These are phyloP conservation scores for Chelonus formosanus DNA, from an alignment of 2,888 invertebrate genomes.

Conservation along the genomic window DNA sequence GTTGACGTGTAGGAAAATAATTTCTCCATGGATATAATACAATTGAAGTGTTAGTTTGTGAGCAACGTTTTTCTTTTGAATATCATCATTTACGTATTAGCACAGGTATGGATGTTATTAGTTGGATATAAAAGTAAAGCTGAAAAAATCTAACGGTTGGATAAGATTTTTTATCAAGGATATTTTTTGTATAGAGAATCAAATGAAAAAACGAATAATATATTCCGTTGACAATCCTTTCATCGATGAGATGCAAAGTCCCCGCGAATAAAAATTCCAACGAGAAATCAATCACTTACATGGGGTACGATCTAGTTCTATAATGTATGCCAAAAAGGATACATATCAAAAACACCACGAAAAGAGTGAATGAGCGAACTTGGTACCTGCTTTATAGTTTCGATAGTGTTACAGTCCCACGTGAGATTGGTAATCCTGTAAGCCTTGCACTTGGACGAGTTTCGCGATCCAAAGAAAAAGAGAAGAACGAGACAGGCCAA, in stretches of 20 bases:
- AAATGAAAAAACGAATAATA: no score
- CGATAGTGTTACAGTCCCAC: conserved; percentile 44
- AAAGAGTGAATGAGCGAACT: conserved; percentile 9
- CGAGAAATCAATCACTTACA: conserved; percentile 31
- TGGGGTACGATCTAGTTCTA: conserved; percentile 9
- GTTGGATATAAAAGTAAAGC: no score
- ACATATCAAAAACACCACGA: conserved; percentile 28
- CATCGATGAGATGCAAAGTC: conserved; percentile 47
- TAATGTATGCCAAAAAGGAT: conserved; percentile 34
- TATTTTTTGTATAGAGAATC: no score
- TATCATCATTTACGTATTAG: no score
- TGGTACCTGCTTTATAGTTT: conserved; percentile 28
- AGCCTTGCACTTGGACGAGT: conserved; percentile 39
- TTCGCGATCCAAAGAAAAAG: conserved; percentile 35
- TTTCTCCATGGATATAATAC: no score
- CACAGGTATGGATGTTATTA: no score
- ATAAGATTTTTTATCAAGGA: no score
- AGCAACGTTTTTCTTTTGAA: no score
- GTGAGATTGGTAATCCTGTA: conserved; percentile 55
- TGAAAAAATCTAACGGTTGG: no score
- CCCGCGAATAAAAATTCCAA: conserved; percentile 39
- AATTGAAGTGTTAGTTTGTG: no score
- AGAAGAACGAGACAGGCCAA: conserved; percentile 43
- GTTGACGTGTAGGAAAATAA: no score
- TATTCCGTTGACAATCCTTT: conserved; percentile 30